A percentile compares a stretch with the other conserved stretches of the same genome.
Evolutionary conservation across 2,113 vertebrate genomes (phyloP).

Genomic region (Neogale vison): DNA sequence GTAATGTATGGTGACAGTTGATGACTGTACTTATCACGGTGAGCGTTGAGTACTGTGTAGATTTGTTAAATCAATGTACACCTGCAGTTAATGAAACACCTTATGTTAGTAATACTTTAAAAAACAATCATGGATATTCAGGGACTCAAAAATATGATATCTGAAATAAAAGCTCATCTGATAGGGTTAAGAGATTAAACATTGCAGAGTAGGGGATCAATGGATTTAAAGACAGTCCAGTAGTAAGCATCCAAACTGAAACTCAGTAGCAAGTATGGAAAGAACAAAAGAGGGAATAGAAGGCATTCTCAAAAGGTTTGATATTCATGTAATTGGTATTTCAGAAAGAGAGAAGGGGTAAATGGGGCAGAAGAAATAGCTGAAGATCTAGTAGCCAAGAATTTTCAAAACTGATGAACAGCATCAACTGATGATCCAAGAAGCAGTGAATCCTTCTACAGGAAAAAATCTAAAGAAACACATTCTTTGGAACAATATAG

Average conservation of each 20-base stretch:
- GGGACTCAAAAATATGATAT: not conserved
- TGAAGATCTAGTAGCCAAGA: not conserved
- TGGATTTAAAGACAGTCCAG: not conserved
- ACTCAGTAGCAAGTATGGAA: not conserved
- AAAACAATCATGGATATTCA: not conserved
- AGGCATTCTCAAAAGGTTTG: not conserved
- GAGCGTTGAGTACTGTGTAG: not conserved
- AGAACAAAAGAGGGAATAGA: not conserved
- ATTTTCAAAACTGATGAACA: not conserved
- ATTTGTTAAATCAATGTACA: not conserved
- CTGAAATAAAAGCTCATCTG: conserved; percentile 1
- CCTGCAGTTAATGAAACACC: not conserved
- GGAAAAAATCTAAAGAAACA: not conserved
- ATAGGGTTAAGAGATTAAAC: not conserved
- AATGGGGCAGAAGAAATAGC: not conserved
- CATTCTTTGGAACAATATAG: not conserved
- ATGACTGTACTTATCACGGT: not conserved
- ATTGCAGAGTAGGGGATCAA: not conserved
- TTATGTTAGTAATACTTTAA: not conserved
- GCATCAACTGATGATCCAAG: not conserved
- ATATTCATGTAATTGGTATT: not conserved
- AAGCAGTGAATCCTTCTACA: not conserved
- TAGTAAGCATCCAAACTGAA: not conserved
- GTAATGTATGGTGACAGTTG: not conserved
- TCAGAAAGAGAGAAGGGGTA: not conserved